A percentile compares a stretch with the other conserved stretches of the same genome.
Conservation (phyloP, 2,888 invertebrate genomes). For the Chaitophorus viminalis region DNA sequence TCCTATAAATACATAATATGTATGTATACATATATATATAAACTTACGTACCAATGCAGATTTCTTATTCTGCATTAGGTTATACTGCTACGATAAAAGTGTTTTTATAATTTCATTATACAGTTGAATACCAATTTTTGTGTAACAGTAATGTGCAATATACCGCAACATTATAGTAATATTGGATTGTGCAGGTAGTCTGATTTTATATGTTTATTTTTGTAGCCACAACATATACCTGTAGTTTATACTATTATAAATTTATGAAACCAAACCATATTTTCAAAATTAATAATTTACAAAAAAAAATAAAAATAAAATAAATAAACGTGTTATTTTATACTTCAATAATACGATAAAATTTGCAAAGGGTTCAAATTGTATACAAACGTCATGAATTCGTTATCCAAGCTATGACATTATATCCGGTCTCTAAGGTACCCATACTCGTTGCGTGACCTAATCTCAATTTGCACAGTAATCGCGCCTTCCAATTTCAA, state of each 20-base stretch:
- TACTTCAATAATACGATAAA: not conserved
- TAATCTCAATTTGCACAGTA: slow-evolving; percentile 37
- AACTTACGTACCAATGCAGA: too few relatives aligned
- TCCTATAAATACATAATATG: not conserved
- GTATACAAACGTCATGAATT: slow-evolving; percentile 23
- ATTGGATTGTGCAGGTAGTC: not conserved
- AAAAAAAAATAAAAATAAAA: not conserved
- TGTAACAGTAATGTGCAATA: too few relatives aligned
- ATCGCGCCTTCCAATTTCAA: slow-evolving; percentile 17
- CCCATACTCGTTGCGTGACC: slow-evolving; percentile 30
- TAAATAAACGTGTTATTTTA: not conserved
- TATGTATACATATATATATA: not conserved
- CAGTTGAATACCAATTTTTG: too few relatives aligned
- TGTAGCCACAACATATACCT: too few relatives aligned
- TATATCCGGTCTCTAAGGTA: slow-evolving; percentile 20
- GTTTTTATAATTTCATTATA: too few relatives aligned
- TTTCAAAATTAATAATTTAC: not conserved
- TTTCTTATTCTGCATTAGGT: not conserved
- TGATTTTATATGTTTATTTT: not conserved
- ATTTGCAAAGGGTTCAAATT: slow-evolving; percentile 15
- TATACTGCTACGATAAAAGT: not conserved
- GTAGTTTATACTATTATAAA: too few relatives aligned
- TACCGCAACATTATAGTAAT: too few relatives aligned
- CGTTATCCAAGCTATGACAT: not conserved
- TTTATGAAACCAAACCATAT: too few relatives aligned